These are phyloP conservation scores for Glaucidium brasilianum DNA, from an alignment of 2,113 vertebrate species.

Conservation along the genomic window DNA sequence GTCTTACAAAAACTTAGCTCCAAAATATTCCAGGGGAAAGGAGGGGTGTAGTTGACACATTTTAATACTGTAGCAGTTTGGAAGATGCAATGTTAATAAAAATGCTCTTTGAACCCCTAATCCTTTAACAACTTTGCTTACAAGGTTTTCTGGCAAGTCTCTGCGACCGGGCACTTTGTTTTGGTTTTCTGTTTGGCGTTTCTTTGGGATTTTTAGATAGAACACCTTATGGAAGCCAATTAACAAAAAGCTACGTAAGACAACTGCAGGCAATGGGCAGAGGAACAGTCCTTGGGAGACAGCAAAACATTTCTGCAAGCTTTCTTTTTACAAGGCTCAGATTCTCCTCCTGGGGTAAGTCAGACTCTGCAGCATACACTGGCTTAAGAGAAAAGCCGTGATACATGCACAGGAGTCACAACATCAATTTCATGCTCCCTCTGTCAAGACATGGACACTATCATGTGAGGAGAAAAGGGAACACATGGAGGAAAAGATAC, in stretches of 20 bases:
- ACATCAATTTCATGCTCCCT: neutral
- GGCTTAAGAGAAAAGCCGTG: neutral
- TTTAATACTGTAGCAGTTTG: neutral
- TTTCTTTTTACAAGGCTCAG: neutral
- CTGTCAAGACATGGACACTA: neutral
- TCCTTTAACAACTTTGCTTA: neutral
- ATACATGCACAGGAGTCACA: neutral
- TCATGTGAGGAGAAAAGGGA: neutral
- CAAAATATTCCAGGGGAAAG: neutral
- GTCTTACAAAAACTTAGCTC: neutral
- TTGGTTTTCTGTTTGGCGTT: neutral
- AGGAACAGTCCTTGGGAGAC: neutral
- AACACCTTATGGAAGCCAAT: neutral
- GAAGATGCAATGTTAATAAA: neutral
- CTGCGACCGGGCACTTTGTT: neutral
- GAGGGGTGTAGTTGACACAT: neutral
- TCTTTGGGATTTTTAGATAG: neutral
- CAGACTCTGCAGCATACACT: neutral
- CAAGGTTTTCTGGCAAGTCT: neutral
- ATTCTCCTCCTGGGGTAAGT: neutral
- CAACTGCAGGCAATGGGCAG: accelerated
- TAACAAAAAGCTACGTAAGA: neutral
- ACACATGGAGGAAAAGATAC: neutral
- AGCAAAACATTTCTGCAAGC: neutral
- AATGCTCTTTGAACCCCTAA: neutral